A percentile compares a stretch with the other conserved stretches of the same genome.
Conservation (phyloP, 2,113 vertebrate genomes). For the Glareola pratincola region DNA sequence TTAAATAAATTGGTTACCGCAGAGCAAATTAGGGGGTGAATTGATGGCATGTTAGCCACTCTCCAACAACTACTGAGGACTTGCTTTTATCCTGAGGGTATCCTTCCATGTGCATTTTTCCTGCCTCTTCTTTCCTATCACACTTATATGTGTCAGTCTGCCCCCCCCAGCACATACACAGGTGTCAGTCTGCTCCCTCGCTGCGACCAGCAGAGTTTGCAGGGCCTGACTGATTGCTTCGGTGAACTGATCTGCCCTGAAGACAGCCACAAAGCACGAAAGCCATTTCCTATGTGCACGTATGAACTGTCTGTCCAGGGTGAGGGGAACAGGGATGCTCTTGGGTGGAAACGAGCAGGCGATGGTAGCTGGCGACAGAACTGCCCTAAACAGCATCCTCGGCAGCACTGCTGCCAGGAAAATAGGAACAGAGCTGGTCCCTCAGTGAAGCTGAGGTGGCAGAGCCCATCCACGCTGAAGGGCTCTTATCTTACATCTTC, state of each 20-base stretch:
- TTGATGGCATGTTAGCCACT: neutral
- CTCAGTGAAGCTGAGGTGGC: neutral
- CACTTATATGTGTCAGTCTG: neutral
- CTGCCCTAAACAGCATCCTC: neutral
- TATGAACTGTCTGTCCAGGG: neutral
- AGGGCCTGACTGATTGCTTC: neutral
- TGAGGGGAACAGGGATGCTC: neutral
- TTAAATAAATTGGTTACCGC: neutral
- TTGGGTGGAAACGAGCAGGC: accelerated
- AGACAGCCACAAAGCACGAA: neutral
- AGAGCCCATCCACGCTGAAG: neutral
- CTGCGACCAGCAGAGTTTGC: neutral
- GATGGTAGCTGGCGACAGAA: neutral
- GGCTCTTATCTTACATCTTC: neutral
- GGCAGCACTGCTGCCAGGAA: neutral
- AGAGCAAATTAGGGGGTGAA: neutral
- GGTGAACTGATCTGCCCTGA: neutral
- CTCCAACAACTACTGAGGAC: neutral
- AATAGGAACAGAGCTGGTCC: neutral
- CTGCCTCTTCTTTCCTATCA: neutral
- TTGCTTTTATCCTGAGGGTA: neutral
- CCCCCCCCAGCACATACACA: too few relatives aligned
- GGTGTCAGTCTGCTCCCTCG: accelerated
- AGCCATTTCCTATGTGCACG: neutral
- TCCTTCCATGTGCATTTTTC: neutral